Percentiles rank a stretch among this genome's conserved stretches.
phyloP scores from a whole-genome alignment of 2,888 invertebrate genomes.

The Bhutanitis thaidina region DNA sequence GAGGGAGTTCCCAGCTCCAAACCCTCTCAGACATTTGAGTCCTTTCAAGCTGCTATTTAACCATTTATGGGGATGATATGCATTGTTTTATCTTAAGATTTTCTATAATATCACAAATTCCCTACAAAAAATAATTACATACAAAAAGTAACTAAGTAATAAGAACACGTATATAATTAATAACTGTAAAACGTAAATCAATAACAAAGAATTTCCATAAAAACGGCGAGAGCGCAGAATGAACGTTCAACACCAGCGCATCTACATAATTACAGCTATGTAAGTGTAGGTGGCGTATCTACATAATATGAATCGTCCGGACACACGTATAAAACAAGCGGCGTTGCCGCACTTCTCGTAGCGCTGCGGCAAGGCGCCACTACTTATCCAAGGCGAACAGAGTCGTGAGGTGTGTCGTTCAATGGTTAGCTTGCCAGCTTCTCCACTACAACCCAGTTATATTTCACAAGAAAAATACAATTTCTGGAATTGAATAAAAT shows the following conservation, averaged over 20 bases:
- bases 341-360: constrained; percentile 50
- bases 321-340: constrained; percentile 40
- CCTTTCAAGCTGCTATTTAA: too few relatives aligned
- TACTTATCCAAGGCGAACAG: constrained; percentile 53
- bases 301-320: constrained; percentile 26
- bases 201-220: constrained; percentile 9
- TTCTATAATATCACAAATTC: too few relatives aligned
- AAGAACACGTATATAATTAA: too few relatives aligned
- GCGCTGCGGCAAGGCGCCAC: constrained; percentile 45
- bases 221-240: constrained; percentile 20
- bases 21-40: too few relatives aligned
- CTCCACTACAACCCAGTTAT: constrained; percentile 10
- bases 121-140: too few relatives aligned
- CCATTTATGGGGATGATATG: too few relatives aligned
- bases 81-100: too few relatives aligned
- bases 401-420: constrained; percentile 36
- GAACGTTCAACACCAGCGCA: constrained; percentile 20
- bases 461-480: neutral
- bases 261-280: constrained; percentile 19
- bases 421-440: constrained; percentile 10
- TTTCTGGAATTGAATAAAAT: too few relatives aligned
- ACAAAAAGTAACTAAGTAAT: too few relatives aligned
- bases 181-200: too few relatives aligned
- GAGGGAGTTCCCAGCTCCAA: too few relatives aligned
- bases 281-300: constrained; percentile 12